Evolutionary conservation across 92 coral and sea anemone species (phyloP), one percentile per base, ranked within the genome.

Genomic region (Siderastrea siderea): DNA sequence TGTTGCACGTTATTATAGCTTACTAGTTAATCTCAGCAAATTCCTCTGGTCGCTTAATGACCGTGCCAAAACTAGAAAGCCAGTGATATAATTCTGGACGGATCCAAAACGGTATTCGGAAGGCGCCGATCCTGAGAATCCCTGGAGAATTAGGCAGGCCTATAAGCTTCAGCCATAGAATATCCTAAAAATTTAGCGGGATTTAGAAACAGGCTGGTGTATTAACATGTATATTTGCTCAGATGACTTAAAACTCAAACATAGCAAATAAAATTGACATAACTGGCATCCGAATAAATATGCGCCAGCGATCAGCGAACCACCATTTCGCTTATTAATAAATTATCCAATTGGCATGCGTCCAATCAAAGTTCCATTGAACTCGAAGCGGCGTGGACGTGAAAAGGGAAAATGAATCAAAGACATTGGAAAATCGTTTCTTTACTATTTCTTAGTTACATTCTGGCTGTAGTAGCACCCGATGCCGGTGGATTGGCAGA

Each of bases 401-500:
- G 1, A 68, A 70, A 4, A 8, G 45, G 1, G 2, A 47, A 50
- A 2, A 84, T 84, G 87, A 66, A 43, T 15, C 71, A 44, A 0
- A 5, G 7, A 7, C 70, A 74, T 11, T 60, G 72, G 80, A 61
- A 50, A 66, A 10, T 85, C 19, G 44, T 51, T 6, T 66, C 59
- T 19, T 48, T 85, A 5, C 16, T 85, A 3, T 52, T 85, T 66
- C 43, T 85, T 46, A 58, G 89, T 3, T 48, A 64, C 67, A 3
- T 67, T 16, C 10, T 85, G 84, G 61, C 77, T 50, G 48, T 68
- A 48, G 75, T 55, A n/a, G 65, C 89, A 53, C 47, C 83, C 2
- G 74, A 92, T 54, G 86, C 79, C 7, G 89, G 82, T 47, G 93
- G 94, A 15, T 85, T 95, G 14, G 98, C 92, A 14, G 94, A 95